These are phyloP conservation scores for Hycleus cichorii DNA, from an alignment of 1,140 invertebrate genomes.

Conservation along the genomic window DNA sequence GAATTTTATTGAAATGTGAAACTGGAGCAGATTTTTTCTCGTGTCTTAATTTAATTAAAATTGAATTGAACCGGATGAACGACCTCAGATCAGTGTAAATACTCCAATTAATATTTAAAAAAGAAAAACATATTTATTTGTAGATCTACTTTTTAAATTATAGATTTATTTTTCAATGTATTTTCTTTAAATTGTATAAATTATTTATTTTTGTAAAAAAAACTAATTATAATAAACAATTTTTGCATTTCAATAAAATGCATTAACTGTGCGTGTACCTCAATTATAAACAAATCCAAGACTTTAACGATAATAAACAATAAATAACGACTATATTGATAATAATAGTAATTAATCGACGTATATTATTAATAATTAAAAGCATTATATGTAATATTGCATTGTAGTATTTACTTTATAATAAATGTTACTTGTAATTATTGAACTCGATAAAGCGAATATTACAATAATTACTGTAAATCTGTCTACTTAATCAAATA, in stretches of 20 bases:
- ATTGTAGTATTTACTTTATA: slow-evolving; percentile 6
- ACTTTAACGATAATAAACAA: background rate
- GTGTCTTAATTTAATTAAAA: background rate
- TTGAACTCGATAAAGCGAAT: background rate
- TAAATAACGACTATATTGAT: background rate
- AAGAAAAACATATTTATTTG: background rate
- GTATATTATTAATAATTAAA: too few relatives aligned
- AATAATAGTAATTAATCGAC: too few relatives aligned
- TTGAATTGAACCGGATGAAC: too few relatives aligned
- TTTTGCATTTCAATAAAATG: slow-evolving; percentile 18
- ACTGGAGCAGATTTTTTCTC: background rate
- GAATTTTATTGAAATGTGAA: slow-evolving; percentile 18
- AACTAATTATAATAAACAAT: background rate
- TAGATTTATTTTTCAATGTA: too few relatives aligned
- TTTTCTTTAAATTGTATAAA: background rate
- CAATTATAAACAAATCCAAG: background rate
- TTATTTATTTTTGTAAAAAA: slow-evolving; percentile 11
- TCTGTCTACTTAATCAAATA: slow-evolving; percentile 10
- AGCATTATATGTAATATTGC: background rate
- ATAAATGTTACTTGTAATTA: slow-evolving; percentile 6
- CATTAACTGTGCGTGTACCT: slow-evolving; percentile 11
- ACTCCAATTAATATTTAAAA: slow-evolving; percentile 1
- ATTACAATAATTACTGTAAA: too few relatives aligned
- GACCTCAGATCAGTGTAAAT: too few relatives aligned
- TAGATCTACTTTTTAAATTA: too few relatives aligned